phyloP scores from a whole-genome alignment of 2,113 vertebrate species.

The Pteronura brasiliensis region DNA sequence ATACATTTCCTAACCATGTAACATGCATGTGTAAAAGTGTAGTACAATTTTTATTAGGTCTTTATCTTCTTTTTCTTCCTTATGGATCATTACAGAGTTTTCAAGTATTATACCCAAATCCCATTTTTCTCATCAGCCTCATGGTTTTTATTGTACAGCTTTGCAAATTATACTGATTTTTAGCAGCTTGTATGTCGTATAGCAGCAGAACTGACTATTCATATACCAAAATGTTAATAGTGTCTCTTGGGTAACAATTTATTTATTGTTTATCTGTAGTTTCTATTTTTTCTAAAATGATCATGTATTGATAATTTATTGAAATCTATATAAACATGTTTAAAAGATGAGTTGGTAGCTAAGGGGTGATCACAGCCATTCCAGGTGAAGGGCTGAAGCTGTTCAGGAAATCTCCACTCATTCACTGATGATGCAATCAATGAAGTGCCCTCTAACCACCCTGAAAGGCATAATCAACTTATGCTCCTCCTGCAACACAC shows the following conservation, averaged over 20 bases:
- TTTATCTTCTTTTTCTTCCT: neutral
- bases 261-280: neutral
- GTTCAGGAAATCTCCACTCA: accelerated
- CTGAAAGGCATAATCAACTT: neutral
- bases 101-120: neutral
- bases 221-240: neutral
- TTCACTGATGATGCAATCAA: neutral
- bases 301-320: neutral
- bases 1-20: neutral
- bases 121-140: neutral
- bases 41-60: neutral
- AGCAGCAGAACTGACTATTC: neutral
- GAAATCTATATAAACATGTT: neutral
- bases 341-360: neutral
- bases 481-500: neutral
- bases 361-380: neutral
- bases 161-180: neutral
- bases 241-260: neutral
- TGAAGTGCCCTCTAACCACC: neutral
- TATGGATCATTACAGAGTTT: neutral
- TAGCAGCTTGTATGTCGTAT: neutral
- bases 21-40: neutral
- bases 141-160: neutral
- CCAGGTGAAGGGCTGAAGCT: neutral
- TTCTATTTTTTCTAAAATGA: neutral